Percentiles rank a stretch among this genome's conserved stretches.
Evolutionary conservation across 2,888 invertebrate species (phyloP).

Genomic region (Folsomia manolachei): DNA sequence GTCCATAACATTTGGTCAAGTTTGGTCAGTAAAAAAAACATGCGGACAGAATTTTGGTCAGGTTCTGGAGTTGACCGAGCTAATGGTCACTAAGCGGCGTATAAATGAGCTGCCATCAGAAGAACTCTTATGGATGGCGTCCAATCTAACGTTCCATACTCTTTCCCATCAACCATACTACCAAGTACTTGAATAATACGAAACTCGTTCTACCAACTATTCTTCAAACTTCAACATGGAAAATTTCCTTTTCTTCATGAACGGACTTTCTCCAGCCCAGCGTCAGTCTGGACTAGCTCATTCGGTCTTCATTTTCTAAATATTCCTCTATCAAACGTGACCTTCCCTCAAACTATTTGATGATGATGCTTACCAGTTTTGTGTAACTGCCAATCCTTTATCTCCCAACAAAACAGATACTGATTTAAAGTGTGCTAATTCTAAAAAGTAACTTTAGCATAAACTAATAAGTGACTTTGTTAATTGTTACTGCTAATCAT

Average conservation of each 20-base stretch:
- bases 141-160: not conserved
- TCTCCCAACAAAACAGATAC: not conserved
- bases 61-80: constrained; percentile 14
- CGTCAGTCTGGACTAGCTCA: not conserved
- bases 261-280: not conserved
- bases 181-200: too few species aligned
- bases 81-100: constrained; percentile 22
- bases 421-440: not conserved
- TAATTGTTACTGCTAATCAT: too few species aligned
- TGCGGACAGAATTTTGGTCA: too few species aligned
- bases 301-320: not conserved
- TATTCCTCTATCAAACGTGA: not conserved
- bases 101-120: constrained; percentile 34
- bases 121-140: constrained; percentile 9
- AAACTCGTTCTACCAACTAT: constrained; percentile 4
- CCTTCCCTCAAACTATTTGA: not conserved
- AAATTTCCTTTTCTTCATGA: not conserved
- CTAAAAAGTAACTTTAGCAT: too few species aligned
- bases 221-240: constrained; percentile 1
- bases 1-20: too few species aligned
- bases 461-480: too few species aligned
- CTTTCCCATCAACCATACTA: constrained; percentile 2
- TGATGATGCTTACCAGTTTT: not conserved
- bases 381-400: not conserved
- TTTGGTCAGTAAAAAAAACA: too few species aligned